phyloP scores from a whole-genome alignment of 2,888 invertebrate genomes.

The Callinectes sapidus region DNA sequence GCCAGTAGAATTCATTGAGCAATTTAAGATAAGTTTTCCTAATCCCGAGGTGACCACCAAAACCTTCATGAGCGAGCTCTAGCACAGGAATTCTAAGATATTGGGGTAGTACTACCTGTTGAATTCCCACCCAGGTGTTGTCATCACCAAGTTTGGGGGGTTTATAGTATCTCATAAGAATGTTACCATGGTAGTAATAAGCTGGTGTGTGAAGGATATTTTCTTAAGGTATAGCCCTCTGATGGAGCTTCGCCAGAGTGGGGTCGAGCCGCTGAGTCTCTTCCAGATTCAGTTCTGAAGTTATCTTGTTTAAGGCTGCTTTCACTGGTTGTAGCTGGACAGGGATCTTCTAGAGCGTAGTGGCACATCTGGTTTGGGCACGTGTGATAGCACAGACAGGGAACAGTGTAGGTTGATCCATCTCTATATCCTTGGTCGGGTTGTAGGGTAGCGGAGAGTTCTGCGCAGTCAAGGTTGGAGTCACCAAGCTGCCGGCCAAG shows the following conservation, averaged over 20 bases:
- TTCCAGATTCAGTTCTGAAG: background rate
- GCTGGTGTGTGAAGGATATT: background rate
- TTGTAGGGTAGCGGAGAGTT: constrained; percentile 6
- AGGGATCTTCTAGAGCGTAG: background rate
- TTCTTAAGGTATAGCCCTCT: background rate
- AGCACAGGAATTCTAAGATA: background rate
- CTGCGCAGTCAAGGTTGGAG: background rate
- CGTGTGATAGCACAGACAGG: background rate
- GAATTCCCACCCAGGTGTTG: background rate
- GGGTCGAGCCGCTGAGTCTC: background rate
- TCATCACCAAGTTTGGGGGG: background rate
- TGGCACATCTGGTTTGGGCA: background rate
- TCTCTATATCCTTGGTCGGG: constrained; percentile 23
- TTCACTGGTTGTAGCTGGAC: too few species aligned
- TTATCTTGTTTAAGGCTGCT: background rate
- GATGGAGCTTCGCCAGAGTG: background rate
- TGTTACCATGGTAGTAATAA: background rate
- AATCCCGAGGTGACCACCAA: background rate
- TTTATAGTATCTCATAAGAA: background rate
- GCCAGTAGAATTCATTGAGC: constrained; percentile 9
- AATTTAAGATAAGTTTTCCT: background rate
- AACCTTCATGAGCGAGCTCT: constrained; percentile 17
- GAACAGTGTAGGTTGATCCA: constrained; percentile 29
- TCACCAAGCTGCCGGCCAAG: constrained; percentile 16
- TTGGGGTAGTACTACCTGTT: background rate